Evolutionary conservation across 2,113 vertebrate species (phyloP), one percentile per base, ranked within the genome.

Genomic region (Mobula hypostoma): DNA sequence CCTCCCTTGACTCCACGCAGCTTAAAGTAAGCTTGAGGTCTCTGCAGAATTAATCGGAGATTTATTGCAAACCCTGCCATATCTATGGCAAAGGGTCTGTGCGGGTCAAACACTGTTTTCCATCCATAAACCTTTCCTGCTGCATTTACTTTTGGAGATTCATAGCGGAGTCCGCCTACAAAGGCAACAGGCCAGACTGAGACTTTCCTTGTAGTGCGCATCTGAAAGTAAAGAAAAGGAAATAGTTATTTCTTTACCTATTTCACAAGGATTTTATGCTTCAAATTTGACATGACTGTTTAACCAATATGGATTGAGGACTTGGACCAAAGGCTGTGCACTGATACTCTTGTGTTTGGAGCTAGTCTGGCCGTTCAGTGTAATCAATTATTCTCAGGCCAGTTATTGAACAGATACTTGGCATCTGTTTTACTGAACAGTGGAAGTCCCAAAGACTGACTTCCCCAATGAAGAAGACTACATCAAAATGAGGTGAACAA

Each of bases 51-150:
- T 80, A 99, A 98, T 11, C 98, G 95, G 94, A 99, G 97, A 97
- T 99, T 99, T 96, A 99, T 97, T 0, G 99, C 98, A 12, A 99
- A 99, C 19, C 99, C 99, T 0, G 99, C 99, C 99, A 99, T 99
- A 97, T 99, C 99, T 40, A 99, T 99, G 36, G 98, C 99, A 32
- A 99, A 99, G 8, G 99, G 99, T 5, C 99, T 97, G 70, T 99
- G 99, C 0, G 99, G 98, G 96, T 99, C 99, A 24, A 99, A 99
- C 82, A 99, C 98, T 0, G 98, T 98, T 96, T 99, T 99, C 99
- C 99, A 99, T 95, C 99, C 99, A 0, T 98, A 98, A 76, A 99
- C 99, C 96, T 99, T 99, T 80, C 99, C 99, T 0, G 98, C 98
- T 0, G 98, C 98, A 0, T 99, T 99, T 94, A 99, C 98, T 95